Evolutionary conservation across 2,113 vertebrate species (phyloP).

Genomic region (Xenopus tropicalis): DNA sequence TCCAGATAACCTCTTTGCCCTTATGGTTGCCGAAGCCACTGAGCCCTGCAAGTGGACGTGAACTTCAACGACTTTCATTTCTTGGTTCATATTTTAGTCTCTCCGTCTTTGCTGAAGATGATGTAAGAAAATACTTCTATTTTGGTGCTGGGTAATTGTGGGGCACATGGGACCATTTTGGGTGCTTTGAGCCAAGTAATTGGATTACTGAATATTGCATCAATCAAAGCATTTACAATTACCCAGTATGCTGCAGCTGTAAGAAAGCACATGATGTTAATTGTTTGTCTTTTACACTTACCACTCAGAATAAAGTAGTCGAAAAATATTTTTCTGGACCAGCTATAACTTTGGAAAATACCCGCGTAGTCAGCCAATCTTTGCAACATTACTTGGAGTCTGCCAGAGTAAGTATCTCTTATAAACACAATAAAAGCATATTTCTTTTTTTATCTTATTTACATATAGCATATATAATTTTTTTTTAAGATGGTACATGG

Average conservation of each 20-base stretch:
- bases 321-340: constrained; percentile 98
- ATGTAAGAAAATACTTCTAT: constrained; percentile 74
- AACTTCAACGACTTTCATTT: constrained; percentile 91
- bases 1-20: constrained; percentile 81
- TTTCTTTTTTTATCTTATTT: no score
- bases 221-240: no score
- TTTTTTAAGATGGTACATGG: no score
- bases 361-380: constrained; percentile 91
- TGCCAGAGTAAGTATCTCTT: constrained; percentile 74
- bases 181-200: no score
- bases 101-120: constrained; percentile 95
- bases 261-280: not conserved
- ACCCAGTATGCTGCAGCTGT: no score
- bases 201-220: no score
- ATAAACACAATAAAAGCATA: not conserved
- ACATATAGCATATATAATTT: no score
- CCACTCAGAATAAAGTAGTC: constrained; percentile 83
- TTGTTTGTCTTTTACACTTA: constrained; percentile 21
- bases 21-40: constrained; percentile 91
- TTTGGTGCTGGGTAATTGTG: no score
- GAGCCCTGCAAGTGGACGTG: constrained; percentile 87
- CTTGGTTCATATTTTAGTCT: constrained; percentile 92
- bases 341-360: constrained; percentile 96
- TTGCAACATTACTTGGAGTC: constrained; percentile 95
- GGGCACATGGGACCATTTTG: no score